These are phyloP conservation scores for Neotragus moschatus DNA, from an alignment of 2,113 vertebrate genomes.

Conservation along the genomic window DNA sequence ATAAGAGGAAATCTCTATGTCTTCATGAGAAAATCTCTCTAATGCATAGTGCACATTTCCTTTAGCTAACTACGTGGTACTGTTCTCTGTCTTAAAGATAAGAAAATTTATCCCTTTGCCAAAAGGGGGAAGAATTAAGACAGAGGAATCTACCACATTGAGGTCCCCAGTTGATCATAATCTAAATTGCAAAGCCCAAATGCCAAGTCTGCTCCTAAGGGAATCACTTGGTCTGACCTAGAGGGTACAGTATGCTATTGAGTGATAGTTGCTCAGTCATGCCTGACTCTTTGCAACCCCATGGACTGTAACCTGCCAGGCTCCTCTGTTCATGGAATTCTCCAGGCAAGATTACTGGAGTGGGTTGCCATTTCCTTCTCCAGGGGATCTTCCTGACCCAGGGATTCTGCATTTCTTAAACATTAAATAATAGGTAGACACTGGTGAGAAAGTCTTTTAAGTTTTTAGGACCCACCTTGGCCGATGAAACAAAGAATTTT, in stretches of 20 bases:
- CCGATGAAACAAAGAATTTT: background rate
- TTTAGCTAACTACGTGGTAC: background rate
- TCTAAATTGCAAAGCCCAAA: background rate
- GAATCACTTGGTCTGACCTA: background rate
- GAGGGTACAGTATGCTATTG: background rate
- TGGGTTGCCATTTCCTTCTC: background rate
- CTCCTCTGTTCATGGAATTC: background rate
- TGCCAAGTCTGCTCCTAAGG: background rate
- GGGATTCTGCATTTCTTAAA: background rate
- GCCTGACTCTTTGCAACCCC: background rate
- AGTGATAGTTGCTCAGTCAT: background rate
- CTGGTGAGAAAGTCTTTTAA: background rate
- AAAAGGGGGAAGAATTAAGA: background rate
- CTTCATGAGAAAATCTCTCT: background rate
- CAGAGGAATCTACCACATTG: background rate
- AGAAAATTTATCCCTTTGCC: background rate
- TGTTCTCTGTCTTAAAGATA: background rate
- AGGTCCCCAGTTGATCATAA: background rate
- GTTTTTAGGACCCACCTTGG: background rate
- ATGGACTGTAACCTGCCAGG: background rate
- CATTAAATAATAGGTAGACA: background rate
- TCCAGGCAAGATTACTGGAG: background rate
- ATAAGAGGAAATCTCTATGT: background rate
- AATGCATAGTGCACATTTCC: background rate
- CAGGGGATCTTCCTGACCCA: background rate